Conservation (phyloP, 2,797 vertebrate genomes). For the Trachops cirrhosus region DNA sequence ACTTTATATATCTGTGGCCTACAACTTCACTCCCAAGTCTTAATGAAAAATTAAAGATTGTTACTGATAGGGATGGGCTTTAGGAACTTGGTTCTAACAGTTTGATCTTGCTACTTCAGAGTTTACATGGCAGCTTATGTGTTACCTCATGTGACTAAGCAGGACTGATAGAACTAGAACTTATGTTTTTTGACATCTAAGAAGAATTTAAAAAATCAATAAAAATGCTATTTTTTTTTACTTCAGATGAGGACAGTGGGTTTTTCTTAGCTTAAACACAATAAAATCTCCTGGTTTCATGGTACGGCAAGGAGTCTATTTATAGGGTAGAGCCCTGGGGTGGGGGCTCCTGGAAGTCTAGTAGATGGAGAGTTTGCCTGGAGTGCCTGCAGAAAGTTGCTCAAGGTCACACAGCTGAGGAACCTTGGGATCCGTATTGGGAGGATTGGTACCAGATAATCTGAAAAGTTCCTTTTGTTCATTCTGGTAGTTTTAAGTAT, state of each 20-base stretch:
- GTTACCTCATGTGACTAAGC: neutral
- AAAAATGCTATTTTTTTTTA: neutral
- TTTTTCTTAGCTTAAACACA: neutral
- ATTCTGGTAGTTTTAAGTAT: neutral
- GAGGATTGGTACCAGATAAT: neutral
- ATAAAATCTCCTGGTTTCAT: neutral
- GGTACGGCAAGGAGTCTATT: neutral
- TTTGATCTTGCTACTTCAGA: neutral
- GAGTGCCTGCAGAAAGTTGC: neutral
- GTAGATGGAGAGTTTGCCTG: neutral
- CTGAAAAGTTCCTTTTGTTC: neutral
- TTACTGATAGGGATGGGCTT: neutral
- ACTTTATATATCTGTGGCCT: neutral
- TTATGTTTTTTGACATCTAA: neutral
- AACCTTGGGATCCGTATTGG: neutral
- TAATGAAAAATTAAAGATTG: neutral
- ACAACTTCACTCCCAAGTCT: neutral
- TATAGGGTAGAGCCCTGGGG: neutral
- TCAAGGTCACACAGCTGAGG: neutral
- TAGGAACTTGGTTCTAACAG: neutral
- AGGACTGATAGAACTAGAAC: neutral
- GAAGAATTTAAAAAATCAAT: neutral
- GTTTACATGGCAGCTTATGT: neutral
- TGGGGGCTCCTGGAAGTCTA: neutral
- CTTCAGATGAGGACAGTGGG: neutral